Percentiles rank a stretch among this genome's conserved stretches.
These are phyloP conservation scores for Galendromus occidentalis DNA, from an alignment of 1,140 invertebrate genomes.

Conservation along the genomic window DNA sequence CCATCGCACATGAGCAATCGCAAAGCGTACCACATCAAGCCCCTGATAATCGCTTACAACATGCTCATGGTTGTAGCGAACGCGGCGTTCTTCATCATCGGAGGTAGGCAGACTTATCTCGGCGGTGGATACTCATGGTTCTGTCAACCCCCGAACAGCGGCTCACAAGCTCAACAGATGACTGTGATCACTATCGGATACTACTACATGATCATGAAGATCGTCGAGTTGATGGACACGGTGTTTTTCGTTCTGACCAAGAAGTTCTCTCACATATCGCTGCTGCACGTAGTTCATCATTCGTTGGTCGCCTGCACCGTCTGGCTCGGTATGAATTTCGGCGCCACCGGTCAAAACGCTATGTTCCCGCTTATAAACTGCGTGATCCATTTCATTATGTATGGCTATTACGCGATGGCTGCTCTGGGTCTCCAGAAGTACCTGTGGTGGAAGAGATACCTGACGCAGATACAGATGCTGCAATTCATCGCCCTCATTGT, in stretches of 20 bases:
- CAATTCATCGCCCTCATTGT: constrained; percentile 71
- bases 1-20: constrained; percentile 63
- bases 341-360: constrained; percentile 59
- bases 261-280: constrained; percentile 76
- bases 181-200: constrained; percentile 76
- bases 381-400: constrained; percentile 50
- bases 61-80: constrained; percentile 29
- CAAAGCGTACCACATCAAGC: constrained; percentile 42
- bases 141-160: constrained; percentile 79
- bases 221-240: constrained; percentile 85
- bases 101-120: constrained; percentile 19
- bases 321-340: constrained; percentile 86
- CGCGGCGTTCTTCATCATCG: constrained; percentile 27
- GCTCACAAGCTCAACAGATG: constrained; percentile 46
- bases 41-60: constrained; percentile 29
- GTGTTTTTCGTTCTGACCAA: constrained; percentile 78
- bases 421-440: constrained; percentile 34
- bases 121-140: constrained; percentile 45
- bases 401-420: constrained; percentile 34
- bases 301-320: constrained; percentile 80
- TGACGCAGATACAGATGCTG: constrained; percentile 33
- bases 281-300: constrained; percentile 82
- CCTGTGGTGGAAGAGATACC: constrained; percentile 37
- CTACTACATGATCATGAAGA: constrained; percentile 92
- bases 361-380: constrained; percentile 57